phyloP scores from a whole-genome alignment of 2,888 invertebrate genomes.

The Xanthorhoe designata region DNA sequence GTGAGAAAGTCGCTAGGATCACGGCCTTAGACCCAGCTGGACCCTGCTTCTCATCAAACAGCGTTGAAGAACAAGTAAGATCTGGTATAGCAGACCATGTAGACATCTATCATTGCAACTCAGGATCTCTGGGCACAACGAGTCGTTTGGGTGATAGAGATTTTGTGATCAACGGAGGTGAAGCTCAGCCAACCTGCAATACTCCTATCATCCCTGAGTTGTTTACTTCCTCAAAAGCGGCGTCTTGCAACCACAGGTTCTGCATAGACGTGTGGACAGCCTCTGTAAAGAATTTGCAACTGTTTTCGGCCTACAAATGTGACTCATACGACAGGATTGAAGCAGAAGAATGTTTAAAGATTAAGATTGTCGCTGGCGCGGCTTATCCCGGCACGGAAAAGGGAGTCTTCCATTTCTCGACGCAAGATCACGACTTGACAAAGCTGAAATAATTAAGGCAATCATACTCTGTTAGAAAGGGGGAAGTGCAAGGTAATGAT shows the following conservation, averaged over 20 bases:
- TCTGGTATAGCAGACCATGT: constrained; percentile 85
- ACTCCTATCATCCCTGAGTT: constrained; percentile 69
- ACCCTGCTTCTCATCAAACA: constrained; percentile 73
- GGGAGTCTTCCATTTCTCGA: constrained; percentile 73
- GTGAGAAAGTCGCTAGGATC: constrained; percentile 64
- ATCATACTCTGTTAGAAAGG: background rate
- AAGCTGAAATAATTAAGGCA: constrained; percentile 25
- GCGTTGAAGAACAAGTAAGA: constrained; percentile 76
- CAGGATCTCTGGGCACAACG: constrained; percentile 80
- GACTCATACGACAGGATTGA: constrained; percentile 67
- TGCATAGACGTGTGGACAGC: constrained; percentile 72
- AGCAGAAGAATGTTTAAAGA: constrained; percentile 57
- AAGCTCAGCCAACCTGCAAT: constrained; percentile 83
- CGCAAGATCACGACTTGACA: constrained; percentile 58
- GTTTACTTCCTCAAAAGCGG: constrained; percentile 70
- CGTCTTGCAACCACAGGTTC: constrained; percentile 72
- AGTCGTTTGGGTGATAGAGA: constrained; percentile 84
- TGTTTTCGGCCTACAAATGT: constrained; percentile 69
- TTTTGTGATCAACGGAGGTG: constrained; percentile 86
- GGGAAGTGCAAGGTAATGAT: background rate
- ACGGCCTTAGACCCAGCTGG: constrained; percentile 79
- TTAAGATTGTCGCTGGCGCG: constrained; percentile 67
- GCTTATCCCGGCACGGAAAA: constrained; percentile 73
- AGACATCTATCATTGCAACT: constrained; percentile 86
- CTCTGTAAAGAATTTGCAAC: constrained; percentile 63